phyloP scores from a whole-genome alignment of 2,113 vertebrate species.

The Tragulus kanchil region DNA sequence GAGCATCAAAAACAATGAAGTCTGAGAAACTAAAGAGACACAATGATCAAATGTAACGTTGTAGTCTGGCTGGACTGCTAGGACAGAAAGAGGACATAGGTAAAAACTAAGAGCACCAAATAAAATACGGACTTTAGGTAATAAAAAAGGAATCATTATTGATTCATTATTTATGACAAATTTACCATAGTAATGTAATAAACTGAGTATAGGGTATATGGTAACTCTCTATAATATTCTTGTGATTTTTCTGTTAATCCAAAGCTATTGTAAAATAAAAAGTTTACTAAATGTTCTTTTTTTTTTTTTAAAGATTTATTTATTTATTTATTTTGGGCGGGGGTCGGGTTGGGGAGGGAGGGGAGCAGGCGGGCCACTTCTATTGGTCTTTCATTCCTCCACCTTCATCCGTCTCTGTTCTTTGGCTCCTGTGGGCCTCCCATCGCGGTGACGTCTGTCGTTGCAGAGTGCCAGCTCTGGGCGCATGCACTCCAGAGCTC shows the following conservation, averaged over 20 bases:
- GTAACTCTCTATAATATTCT: not conserved
- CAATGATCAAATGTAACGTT: not conserved
- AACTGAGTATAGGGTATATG: not conserved
- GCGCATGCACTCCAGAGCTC: too few relatives aligned
- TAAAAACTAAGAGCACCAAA: not conserved
- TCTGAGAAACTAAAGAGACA: not conserved
- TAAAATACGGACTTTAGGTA: not conserved
- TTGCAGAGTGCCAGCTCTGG: too few relatives aligned
- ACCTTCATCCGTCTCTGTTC: too few relatives aligned
- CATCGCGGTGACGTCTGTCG: too few relatives aligned
- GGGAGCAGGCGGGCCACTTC: too few relatives aligned
- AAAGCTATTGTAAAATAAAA: not conserved
- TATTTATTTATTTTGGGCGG: too few relatives aligned
- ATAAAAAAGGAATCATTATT: not conserved
- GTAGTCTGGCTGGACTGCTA: not conserved
- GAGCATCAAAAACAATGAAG: not conserved
- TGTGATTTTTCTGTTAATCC: not conserved
- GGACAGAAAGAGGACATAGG: not conserved
- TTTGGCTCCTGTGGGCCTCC: too few relatives aligned
- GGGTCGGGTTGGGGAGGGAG: too few relatives aligned
- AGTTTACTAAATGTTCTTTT: not conserved
- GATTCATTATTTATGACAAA: not conserved
- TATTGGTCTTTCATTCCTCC: too few relatives aligned
- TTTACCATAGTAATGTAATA: not conserved
- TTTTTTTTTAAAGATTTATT: too few relatives aligned